Base-by-base conservation (phyloP, 2,113 vertebrate species). In the Malurus cyaneus region DNA sequence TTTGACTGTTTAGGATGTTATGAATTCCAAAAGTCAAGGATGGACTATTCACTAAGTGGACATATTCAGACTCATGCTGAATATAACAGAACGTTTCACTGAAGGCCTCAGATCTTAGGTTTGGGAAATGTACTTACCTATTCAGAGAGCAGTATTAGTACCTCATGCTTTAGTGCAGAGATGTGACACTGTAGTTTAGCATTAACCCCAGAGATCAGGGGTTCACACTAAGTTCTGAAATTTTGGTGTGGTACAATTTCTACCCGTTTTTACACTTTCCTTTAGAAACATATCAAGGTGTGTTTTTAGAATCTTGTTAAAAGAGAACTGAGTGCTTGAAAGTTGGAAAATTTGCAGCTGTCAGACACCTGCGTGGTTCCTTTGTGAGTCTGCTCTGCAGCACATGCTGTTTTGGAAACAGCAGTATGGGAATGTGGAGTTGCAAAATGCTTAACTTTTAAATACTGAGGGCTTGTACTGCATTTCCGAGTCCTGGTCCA, bases 151-250 rank as follows among this genome's bases (percentile, higher is more conserved):
- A 60, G 6, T 39, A 36, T 61, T 60, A 77, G 49, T 42, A 41
- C 17, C 14, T 73, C 3, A 2, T 70, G 46, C 36, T 78, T 53
- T 71, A 77, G 76, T 57, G 74, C 32, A 54, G 34, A 39, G 12
- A 54, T 6, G n/a, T 69, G 66, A 61, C 25, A 11, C 0, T 49
- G 0, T 60, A 11, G 26, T 56, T 80, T 50, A 57, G 18, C 24
- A 14, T 42, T 54, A 80, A 60, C 14, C 8, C 20, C 3, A 3
- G 26, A 21, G 18, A 65, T 42, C 6, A 85, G n/a, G 47, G 9
- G 11, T 53, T 60, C 1, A 1, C 25, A 34, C 14, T 46, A 47
- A 73, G 9, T 42, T 94, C 73, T 76, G n/a, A 91, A 65, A 32
- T 44, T 81, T 50, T 25, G 7, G 1, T 50, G 39, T 44, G 25